Evolutionary conservation across 1,140 invertebrate species (phyloP).

Genomic region (Aleiodes sp.): DNA sequence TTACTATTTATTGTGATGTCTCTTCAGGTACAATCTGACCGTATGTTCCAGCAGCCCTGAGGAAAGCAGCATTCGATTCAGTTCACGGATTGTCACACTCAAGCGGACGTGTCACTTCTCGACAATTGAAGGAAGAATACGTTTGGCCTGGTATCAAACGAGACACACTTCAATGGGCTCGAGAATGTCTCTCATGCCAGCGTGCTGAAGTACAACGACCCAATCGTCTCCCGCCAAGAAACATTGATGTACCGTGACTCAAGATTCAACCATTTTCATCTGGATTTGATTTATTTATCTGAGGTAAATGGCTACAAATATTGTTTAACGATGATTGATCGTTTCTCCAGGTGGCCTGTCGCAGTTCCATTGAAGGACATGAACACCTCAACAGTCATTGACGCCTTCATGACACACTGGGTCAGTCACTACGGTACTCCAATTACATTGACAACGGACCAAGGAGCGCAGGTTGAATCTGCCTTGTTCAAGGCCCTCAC

Average conservation of each 20-base stretch:
- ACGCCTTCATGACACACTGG: background rate
- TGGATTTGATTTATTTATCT: background rate
- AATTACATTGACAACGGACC: background rate
- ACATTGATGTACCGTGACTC: background rate
- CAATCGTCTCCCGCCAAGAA: background rate
- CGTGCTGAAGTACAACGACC: background rate
- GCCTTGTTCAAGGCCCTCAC: background rate
- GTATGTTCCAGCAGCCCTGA: background rate
- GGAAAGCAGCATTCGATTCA: background rate
- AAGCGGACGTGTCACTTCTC: background rate
- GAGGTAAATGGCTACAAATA: background rate
- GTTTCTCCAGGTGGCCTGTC: background rate
- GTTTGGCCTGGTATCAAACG: background rate
- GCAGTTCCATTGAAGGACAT: background rate
- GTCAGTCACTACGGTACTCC: background rate
- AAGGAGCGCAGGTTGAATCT: background rate
- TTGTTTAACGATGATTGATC: slow-evolving; percentile 9
- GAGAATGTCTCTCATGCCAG: background rate
- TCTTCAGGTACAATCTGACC: background rate
- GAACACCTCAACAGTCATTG: background rate
- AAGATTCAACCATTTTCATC: slow-evolving; percentile 4
- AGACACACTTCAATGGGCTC: background rate
- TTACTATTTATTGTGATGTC: background rate
- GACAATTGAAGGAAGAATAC: background rate
- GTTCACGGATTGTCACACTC: background rate